A percentile compares a stretch with the other conserved stretches of the same genome.
Evolutionary conservation across 2,113 vertebrate species (phyloP).

Genomic region (Lipophrys pholis): DNA sequence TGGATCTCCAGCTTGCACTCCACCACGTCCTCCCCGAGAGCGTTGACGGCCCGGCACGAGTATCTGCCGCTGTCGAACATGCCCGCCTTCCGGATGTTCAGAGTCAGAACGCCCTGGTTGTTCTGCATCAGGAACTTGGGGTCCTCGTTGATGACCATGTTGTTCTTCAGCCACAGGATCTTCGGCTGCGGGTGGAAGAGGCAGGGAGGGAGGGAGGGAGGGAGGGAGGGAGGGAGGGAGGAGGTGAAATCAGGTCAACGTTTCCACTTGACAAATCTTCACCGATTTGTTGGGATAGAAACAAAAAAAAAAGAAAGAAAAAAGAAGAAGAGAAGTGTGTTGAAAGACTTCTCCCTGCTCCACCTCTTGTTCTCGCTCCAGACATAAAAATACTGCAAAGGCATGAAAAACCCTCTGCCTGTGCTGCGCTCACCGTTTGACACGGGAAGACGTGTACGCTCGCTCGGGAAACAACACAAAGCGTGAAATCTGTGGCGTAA

Average conservation of each 20-base stretch:
- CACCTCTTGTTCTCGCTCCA: slow-evolving; percentile 62
- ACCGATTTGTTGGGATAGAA: slow-evolving; percentile 37
- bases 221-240: slow-evolving; percentile 21
- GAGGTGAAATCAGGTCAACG: slow-evolving; percentile 67
- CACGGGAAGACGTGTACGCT: slow-evolving; percentile 25
- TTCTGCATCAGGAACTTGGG: slow-evolving; percentile 91
- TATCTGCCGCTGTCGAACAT: slow-evolving; percentile 88
- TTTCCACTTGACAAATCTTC: slow-evolving; percentile 69
- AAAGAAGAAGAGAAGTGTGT: no score
- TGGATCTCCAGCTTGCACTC: slow-evolving; percentile 90
- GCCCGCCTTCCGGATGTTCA: slow-evolving; percentile 88
- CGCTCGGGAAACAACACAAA: slow-evolving; percentile 32
- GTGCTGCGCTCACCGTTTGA: slow-evolving; percentile 37
- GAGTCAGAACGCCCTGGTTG: slow-evolving; percentile 89
- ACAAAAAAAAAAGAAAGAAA: slow-evolving; percentile 14
- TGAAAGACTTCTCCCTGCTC: slow-evolving; percentile 52
- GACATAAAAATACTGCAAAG: slow-evolving; percentile 57
- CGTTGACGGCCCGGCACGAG: slow-evolving; percentile 88
- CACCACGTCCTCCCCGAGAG: slow-evolving; percentile 88
- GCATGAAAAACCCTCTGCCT: slow-evolving; percentile 52
- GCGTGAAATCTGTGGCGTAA: not conserved
- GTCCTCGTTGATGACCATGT: slow-evolving; percentile 87
- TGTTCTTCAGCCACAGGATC: slow-evolving; percentile 94
- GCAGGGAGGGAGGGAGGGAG: slow-evolving; percentile 13
- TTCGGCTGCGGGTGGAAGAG: slow-evolving; percentile 76